Evolutionary conservation across 2,113 vertebrate species (phyloP).

Genomic region (Gymnarchus niloticus): DNA sequence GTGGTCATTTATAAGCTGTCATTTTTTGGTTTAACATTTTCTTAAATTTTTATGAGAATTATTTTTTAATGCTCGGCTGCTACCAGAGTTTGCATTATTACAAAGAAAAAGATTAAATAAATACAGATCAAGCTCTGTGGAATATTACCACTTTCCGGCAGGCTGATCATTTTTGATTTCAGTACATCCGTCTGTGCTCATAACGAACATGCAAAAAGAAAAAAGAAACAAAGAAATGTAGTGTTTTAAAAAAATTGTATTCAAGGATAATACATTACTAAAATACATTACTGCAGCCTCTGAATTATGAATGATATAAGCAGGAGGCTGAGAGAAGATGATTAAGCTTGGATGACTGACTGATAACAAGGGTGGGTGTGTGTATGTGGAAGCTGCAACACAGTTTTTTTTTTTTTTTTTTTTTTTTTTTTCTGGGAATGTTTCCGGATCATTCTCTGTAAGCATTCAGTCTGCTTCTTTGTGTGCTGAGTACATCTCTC

Average conservation of each 20-base stretch:
- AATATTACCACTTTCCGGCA: background rate
- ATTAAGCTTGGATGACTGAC: slow-evolving; percentile 9
- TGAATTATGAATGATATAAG: slow-evolving; percentile 15
- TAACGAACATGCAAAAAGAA: background rate
- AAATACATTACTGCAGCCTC: background rate
- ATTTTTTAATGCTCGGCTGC: no score
- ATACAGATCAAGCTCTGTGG: background rate
- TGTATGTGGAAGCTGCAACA: background rate
- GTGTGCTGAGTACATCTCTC: background rate
- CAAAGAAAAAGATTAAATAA: background rate
- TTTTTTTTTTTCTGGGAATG: no score
- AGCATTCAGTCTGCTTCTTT: background rate
- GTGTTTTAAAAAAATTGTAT: background rate
- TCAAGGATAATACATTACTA: background rate
- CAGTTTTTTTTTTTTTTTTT: no score
- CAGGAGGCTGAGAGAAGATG: background rate
- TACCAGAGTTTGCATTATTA: background rate
- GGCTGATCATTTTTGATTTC: background rate
- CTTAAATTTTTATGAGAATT: no score
- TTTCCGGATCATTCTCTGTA: background rate
- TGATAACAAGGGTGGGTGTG: background rate
- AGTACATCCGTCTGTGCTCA: background rate
- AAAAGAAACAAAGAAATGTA: background rate
- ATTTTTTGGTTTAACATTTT: no score
- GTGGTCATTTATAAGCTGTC: no score